Evolutionary conservation across 2,888 invertebrate genomes (phyloP), one percentile per base, ranked within the genome.

Genomic region (Dermolepida albohirtum): DNA sequence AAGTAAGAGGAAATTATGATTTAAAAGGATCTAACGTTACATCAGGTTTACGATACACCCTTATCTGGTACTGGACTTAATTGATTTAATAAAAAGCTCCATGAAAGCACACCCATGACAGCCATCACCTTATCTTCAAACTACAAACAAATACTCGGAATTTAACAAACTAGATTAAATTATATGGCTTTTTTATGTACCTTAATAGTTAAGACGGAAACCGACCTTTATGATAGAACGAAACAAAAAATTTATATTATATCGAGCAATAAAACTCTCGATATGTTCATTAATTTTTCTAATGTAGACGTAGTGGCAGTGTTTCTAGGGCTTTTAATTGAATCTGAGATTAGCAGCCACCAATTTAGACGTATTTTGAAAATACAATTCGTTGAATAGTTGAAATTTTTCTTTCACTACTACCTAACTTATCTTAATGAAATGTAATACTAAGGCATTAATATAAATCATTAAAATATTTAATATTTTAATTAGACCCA

Each of bases 131-230:
- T 59, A 59, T 59, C 59, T 59, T 27, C 17, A 10, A 51, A 51
- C 40, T 51, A 64, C 43, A 64, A 51, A 64, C 64, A 52, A 64
- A 64, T 64, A 51, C 64, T 27, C 52, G 52, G 51, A 64, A 64
- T 64, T 64, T 64, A 64, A 64, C 64, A 64, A 52, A 64, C 51
- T 64, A 64, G 64, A 64, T 64, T 64, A 64, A 51, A 64, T 27
- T 64, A 52, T 64, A 64, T 64, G 52, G 64, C 64, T 64, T 64
- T 64, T 64, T 64, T 52, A 64, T 64, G 64, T 64, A 64, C 51
- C 51, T 52, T 64, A 64, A 64, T 64, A 52, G 64, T 29, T 8
- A 16, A 52, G 52, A 27, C 41, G 64, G 64, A 22, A 41, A 52
- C 64, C 64, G 64, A 29, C 59, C 43, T 44, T 14, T 59, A 27